phyloP scores from a whole-genome alignment of 2,888 invertebrate genomes.

The Drosophila paranaensis region DNA sequence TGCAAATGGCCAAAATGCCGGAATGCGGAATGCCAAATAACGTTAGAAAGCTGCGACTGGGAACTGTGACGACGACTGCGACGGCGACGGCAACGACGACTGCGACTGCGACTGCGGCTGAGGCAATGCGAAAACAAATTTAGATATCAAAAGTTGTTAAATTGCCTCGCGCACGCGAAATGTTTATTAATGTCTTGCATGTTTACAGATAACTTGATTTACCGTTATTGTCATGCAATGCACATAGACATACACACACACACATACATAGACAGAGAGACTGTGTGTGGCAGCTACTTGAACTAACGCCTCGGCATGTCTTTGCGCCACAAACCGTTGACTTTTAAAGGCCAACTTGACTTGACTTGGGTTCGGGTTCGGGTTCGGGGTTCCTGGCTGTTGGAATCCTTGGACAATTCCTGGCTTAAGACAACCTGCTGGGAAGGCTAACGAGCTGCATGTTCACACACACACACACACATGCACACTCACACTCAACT shows the following conservation, averaged over 20 bases:
- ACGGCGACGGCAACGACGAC: conserved; percentile 13
- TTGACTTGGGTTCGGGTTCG: conserved; percentile 15
- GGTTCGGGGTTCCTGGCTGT: too few species aligned
- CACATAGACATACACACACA: conserved; percentile 48
- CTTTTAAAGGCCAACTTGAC: conserved; percentile 70
- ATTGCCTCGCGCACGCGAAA: conserved; percentile 83
- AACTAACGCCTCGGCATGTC: conserved; percentile 59
- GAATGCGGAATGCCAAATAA: conserved; percentile 37
- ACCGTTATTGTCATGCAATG: conserved; percentile 80
- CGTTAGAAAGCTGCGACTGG: conserved; percentile 21
- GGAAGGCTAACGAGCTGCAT: conserved; percentile 67
- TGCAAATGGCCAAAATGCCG: conserved; percentile 18
- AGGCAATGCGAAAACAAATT: conserved; percentile 74
- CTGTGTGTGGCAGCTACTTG: conserved; percentile 43
- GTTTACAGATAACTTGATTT: conserved; percentile 83
- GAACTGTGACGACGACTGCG: conserved; percentile 13
- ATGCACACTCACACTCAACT: conserved; percentile 1
- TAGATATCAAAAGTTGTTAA: conserved; percentile 83
- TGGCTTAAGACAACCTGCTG: conserved; percentile 7
- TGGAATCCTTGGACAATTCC: conserved; percentile 45
- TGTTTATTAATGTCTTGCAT: conserved; percentile 83
- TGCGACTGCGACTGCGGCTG: conserved; percentile 21
- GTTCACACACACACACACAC: conserved; percentile 21
- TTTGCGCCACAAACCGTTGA: conserved; percentile 53
- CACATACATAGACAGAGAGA: background rate